A percentile compares a stretch with the other conserved stretches of the same genome.
Evolutionary conservation across 1,140 invertebrate species (phyloP).

Genomic region (silkworm (Bombyx mori)): ASM3026992v2 NC_085133.1:1484501-1485000

Average conservation of each 20-base stretch:
- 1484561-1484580: too few relatives aligned
- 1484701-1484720: constrained; percentile 8
- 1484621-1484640: too few relatives aligned
- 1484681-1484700: too few relatives aligned
- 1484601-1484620: too few relatives aligned
- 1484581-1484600: too few relatives aligned
- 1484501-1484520: too few relatives aligned
- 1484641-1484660: too few relatives aligned
- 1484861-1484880: constrained; percentile 21
- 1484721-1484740: constrained; percentile 9
- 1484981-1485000: constrained; percentile 7
- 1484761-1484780: constrained; percentile 7
- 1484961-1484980: constrained; percentile 5
- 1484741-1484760: constrained; percentile 11
- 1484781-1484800: constrained; percentile 19
- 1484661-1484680: too few relatives aligned
- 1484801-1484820: constrained; percentile 9
- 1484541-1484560: too few relatives aligned
- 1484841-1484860: constrained; percentile 15
- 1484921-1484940: neutral
- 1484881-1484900: constrained; percentile 18
- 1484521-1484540: too few relatives aligned
- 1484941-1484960: neutral
- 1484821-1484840: constrained; percentile 15
- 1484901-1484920: constrained; percentile 9